Conservation (phyloP, 1,140 invertebrate genomes). For the Patella vulgata region DNA sequence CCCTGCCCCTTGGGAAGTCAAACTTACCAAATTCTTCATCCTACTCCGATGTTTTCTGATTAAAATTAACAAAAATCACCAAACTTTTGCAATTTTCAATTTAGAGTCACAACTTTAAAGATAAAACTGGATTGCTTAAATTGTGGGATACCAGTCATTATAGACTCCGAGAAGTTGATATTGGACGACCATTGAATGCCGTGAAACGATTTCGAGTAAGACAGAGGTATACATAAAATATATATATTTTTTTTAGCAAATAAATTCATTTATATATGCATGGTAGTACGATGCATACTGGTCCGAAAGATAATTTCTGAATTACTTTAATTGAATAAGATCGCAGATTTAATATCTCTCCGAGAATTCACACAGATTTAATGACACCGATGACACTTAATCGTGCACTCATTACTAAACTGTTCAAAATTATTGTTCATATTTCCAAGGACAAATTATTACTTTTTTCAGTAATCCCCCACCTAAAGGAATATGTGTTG, state of each 20-base stretch:
- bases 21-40: background rate
- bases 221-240: constrained; percentile 27
- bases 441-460: background rate
- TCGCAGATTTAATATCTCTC: no score
- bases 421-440: no score
- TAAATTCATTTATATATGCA: no score
- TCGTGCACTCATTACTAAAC: background rate
- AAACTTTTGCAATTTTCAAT: background rate
- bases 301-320: no score
- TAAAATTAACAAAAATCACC: background rate
- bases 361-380: background rate
- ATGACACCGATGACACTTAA: background rate
- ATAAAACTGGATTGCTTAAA: constrained; percentile 16
- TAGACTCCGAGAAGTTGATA: constrained; percentile 17
- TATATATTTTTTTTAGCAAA: no score
- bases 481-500: constrained; percentile 29
- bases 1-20: no score
- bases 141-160: constrained; percentile 38
- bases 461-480: constrained; percentile 25
- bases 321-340: no score
- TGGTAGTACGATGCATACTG: no score
- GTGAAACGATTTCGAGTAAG: constrained; percentile 29
- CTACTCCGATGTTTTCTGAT: background rate
- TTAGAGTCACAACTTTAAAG: constrained; percentile 20
- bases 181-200: constrained; percentile 17